A percentile compares a stretch with the other conserved stretches of the same genome.
phyloP scores from a whole-genome alignment of 2,888 invertebrate genomes.

The Micoletzkya japonica region DNA sequence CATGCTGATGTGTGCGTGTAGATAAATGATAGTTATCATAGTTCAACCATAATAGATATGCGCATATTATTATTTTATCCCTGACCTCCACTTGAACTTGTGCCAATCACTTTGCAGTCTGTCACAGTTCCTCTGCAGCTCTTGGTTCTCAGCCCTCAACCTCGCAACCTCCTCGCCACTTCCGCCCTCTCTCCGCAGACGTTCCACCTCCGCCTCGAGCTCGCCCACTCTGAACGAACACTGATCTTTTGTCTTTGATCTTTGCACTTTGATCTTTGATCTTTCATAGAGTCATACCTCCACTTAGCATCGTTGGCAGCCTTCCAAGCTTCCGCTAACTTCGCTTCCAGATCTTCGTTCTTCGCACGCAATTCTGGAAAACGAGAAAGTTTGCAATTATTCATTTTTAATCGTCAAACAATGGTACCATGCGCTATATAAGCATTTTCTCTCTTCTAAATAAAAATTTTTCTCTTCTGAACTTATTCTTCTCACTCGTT shows the following conservation, averaged over 20 bases:
- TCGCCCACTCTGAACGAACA: slow-evolving; percentile 12
- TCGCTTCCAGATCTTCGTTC: neutral
- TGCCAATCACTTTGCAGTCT: slow-evolving; percentile 15
- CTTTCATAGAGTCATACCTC: slow-evolving; percentile 6
- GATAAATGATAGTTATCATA: too few species aligned
- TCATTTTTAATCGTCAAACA: too few species aligned
- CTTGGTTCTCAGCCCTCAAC: neutral
- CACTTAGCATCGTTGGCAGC: slow-evolving; percentile 25
- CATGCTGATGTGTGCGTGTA: too few species aligned
- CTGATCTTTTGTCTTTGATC: neutral
- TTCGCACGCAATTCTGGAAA: neutral
- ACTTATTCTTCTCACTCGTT: too few species aligned
- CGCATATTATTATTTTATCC: too few species aligned
- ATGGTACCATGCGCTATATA: neutral
- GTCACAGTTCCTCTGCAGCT: neutral
- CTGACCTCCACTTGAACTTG: slow-evolving; percentile 21
- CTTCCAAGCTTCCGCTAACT: neutral
- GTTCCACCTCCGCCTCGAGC: neutral
- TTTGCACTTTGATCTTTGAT: too few species aligned
- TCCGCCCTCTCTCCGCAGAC: neutral
- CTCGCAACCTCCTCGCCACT: neutral
- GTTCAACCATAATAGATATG: too few species aligned
- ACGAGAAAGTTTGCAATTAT: too few species aligned
- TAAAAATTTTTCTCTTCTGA: neutral
- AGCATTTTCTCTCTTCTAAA: neutral